Percentiles rank a stretch among this genome's conserved stretches.
These are phyloP conservation scores for Cardiocondyla obscurior DNA, from an alignment of 1,140 invertebrate genomes.

Conservation along the genomic window DNA sequence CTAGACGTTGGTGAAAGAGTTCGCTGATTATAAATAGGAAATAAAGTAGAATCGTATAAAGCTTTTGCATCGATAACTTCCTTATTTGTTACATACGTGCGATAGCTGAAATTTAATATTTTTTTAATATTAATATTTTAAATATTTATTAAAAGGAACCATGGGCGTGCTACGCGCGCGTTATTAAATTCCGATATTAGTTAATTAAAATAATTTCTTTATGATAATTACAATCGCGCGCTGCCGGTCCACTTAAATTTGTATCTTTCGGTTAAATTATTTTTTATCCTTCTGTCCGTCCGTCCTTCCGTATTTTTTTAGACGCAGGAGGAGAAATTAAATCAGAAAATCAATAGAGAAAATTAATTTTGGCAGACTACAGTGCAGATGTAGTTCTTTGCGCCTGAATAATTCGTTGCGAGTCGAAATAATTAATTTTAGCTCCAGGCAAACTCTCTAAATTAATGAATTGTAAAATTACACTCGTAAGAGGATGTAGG, in stretches of 20 bases:
- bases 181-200: too few species aligned
- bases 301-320: too few species aligned
- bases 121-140: background rate
- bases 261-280: too few species aligned
- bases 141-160: too few species aligned
- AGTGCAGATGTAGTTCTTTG: background rate
- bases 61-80: background rate
- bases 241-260: too few species aligned
- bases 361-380: background rate
- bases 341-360: background rate
- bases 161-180: too few species aligned
- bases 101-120: background rate
- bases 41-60: background rate
- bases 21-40: background rate
- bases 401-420: background rate
- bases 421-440: conserved; percentile 2
- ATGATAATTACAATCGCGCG: too few species aligned
- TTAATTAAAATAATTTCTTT: too few species aligned
- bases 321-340: background rate
- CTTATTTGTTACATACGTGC: background rate
- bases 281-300: too few species aligned
- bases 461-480: conserved; percentile 46
- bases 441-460: background rate
- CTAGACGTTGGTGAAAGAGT: background rate
- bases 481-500: background rate